phyloP scores from a whole-genome alignment of 1,140 invertebrate genomes.

The Trichonephila clavata region DNA sequence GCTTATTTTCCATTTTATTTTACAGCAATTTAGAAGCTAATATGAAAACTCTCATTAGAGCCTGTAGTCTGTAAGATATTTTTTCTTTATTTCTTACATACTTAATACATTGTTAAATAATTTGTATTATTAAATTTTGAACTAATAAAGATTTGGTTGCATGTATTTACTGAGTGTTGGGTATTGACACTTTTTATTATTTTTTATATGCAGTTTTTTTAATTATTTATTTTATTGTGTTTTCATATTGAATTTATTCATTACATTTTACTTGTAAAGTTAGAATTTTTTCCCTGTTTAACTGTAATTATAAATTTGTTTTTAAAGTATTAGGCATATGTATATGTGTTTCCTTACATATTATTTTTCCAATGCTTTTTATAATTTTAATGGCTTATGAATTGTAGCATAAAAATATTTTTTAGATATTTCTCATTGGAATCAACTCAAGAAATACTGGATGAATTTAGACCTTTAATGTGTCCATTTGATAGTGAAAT shows the following conservation, averaged over 20 bases:
- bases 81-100: not conserved
- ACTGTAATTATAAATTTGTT: too few species aligned
- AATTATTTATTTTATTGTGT: too few species aligned
- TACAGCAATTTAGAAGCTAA: conserved; percentile 76
- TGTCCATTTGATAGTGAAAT: conserved; percentile 87
- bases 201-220: not conserved
- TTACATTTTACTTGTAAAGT: too few species aligned
- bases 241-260: not conserved
- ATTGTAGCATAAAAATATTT: conserved; percentile 48
- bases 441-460: conserved; percentile 93
- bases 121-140: too few species aligned
- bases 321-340: too few species aligned
- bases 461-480: conserved; percentile 81
- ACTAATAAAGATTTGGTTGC: too few species aligned
- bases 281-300: too few species aligned
- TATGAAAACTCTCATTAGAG: conserved; percentile 80
- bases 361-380: not conserved
- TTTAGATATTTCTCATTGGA: conserved; percentile 87
- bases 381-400: not conserved
- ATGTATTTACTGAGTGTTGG: not conserved
- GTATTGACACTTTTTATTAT: not conserved
- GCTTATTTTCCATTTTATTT: conserved; percentile 46
- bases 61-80: conserved; percentile 83
- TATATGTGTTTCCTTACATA: too few species aligned
- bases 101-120: too few species aligned